A percentile compares a stretch with the other conserved stretches of the same genome.
These are phyloP conservation scores for zebrafish (Danio rerio) DNA, from an alignment of 2,113 vertebrate species.

Conservation along the genomic window DNA sequence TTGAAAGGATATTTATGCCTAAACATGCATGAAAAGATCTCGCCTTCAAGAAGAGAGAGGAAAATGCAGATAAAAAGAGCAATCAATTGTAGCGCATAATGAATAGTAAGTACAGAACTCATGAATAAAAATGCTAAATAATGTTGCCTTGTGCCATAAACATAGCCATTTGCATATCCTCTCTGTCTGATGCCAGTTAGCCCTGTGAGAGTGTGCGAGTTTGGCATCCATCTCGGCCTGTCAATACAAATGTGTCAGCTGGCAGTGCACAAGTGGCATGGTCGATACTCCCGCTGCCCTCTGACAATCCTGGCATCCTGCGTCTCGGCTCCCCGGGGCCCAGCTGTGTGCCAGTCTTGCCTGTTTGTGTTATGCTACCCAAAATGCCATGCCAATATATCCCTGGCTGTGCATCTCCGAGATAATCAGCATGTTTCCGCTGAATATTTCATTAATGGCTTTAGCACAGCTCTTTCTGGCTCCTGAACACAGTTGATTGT, in stretches of 20 bases:
- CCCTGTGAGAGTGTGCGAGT: neutral
- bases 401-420: neutral
- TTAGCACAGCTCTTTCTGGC: slow-evolving; percentile 4
- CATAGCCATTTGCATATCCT: slow-evolving; percentile 17
- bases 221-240: neutral
- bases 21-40: slow-evolving; percentile 21
- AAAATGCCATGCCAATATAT: slow-evolving; percentile 15
- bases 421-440: slow-evolving; percentile 16
- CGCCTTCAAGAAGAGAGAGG: slow-evolving; percentile 23
- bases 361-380: neutral
- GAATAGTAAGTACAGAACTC: slow-evolving; percentile 35
- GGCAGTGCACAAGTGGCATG: slow-evolving; percentile 8
- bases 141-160: slow-evolving; percentile 34
- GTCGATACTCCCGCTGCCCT: slow-evolving; percentile 10
- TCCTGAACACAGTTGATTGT: slow-evolving; percentile 8
- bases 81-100: slow-evolving; percentile 30
- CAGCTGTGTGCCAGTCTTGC: slow-evolving; percentile 30
- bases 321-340: neutral
- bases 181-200: slow-evolving; percentile 4
- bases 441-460: slow-evolving; percentile 23
- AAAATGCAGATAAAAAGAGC: slow-evolving; percentile 25
- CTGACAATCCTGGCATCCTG: slow-evolving; percentile 31
- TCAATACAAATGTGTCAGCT: slow-evolving; percentile 24
- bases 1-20: slow-evolving; percentile 21
- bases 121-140: slow-evolving; percentile 43